Base-by-base conservation (phyloP, 2,888 invertebrate species). In the Phaedon cochleariae region DNA sequence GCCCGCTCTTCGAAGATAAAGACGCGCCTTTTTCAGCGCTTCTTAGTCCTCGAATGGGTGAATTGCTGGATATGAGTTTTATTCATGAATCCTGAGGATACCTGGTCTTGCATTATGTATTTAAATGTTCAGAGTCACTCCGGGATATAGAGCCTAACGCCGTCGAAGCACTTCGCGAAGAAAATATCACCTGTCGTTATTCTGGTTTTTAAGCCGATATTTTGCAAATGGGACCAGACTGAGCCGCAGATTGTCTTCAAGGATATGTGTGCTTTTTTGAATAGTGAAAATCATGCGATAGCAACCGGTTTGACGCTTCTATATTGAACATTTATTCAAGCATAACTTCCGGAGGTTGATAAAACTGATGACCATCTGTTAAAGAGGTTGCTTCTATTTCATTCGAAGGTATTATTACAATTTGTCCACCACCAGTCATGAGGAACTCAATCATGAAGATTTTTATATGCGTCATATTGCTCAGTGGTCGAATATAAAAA, bases 61-160 rank as follows among this genome's bases (percentile, higher is more conserved):
- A 63, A 69, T 67, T 69, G 63, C 64, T 67, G 69, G 68, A 71
- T 71, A 71, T 71, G 71, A 71, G 71, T 69, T 71, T 71, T 79
- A 79, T 79, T 79, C 71, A 69, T 79, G 79, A 79, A 79, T 77
- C 73, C 74, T 74, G 73, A 71, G 70, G 75, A 75, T 79, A 79
- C 78, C 77, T 78, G 77, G 76, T 72, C 76, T 72, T 78, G 77
- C 79, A 79, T 79, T 79, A 79, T 79, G 76, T 79, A 79, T 79
- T 79, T 79, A 79, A 79, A 79, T 79, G 79, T 76, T 75, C 74
- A 64, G 69, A 76, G 77, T 72, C 72, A 70, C 73, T 74, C 68
- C 61, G 63, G 70, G 70, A 73, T 70, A 59, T 68, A 70, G 65
- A 65, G 59, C 63, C 70, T 55, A 45, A 49, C 63, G 65, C 62